Base-by-base conservation (phyloP, 1,140 invertebrate species). In the Acyrthosiphon pisum region DNA sequence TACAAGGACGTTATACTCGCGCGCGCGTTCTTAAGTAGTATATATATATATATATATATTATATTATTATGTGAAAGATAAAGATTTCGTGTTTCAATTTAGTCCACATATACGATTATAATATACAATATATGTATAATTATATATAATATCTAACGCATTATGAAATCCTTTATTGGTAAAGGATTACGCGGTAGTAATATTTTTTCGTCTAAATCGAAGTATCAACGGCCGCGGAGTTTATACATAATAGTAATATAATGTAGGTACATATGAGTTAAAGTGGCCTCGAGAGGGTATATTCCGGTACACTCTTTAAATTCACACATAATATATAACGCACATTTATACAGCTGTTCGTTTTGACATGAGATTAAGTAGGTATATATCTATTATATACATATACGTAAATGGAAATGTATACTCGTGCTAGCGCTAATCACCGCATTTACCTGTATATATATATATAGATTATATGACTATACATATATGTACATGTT, bases 151-250 rank as follows among this genome's bases (percentile, higher is more conserved):
- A 11, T 23, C 44, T 50, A 18, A 35, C n/a, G n/a, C 20, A n/a
- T 50, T 6, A 88, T 48, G 86, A 48, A 88, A 88, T 50, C 35
- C 3, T 11, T 48, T 88, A 88, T 88, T 50, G 86, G 86, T 35
- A 35, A 88, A 88, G 26, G 86, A 88, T 88, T 88, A 88, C 60
- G 44, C 44, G 44, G 86, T n/a, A 88, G 86, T 88, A 46, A 44
- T 44, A 86, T 88, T 48, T 48, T 88, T 48, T 87, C 44, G 84
- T 87, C 44, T 26, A 20, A 46, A 88, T 88, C n/a, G 30, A 88
- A 88, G 50, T n/a, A n/a, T 50, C 44, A 50, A n/a, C 86, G 86
- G 86, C 46, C 20, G 46, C 86, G 14, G 20, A 88, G 60, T n/a
- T 41, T 41, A 41, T 4, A 41, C 41, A 41, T 30, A 26, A 68